Evolutionary conservation across 2,113 vertebrate genomes (phyloP), one percentile per base, ranked within the genome.

Genomic region (Corythoichthys intestinalis): DNA sequence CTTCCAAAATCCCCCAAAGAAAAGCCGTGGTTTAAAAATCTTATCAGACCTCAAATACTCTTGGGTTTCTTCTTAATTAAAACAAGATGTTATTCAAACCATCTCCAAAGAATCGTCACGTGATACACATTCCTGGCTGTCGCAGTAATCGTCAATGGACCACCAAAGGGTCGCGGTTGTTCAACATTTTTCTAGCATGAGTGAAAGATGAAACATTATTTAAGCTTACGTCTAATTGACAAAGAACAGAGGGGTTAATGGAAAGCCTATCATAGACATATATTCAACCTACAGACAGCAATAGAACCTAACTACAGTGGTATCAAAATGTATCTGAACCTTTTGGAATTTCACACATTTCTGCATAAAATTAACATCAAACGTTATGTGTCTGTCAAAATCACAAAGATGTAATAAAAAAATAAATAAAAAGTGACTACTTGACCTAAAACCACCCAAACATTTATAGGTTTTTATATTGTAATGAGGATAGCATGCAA

Each of bases 71-170:
- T 28, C 0, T 56, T 28, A 12, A 56, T 56, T 56, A 4, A 56
- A 56, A 56, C 53, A 56, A 56, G 53, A 56, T 56, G 53, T 56
- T 56, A n/a, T 28, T 56, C 53, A 34, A 56, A 11, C 20, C 20
- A 56, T 28, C 53, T 56, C 53, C 53, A 56, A 56, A 56, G 53
- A 56, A 12, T 56, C 34, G 53, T 56, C 53, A 56, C 53, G 53
- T 56, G 53, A 56, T 28, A 3, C 53, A 34, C 53, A 56, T 56
- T 56, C 53, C 53, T 56, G 53, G 53, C 4, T 1, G 53, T 56
- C 53, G 10, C 20, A 56, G 53, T 56, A 34, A 56, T 56, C 10
- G 53, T 34, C 53, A 4, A 56, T 11, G 12, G 53, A 56, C 53
- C 53, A 56, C 20, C 53, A 56, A 56, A 12, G 53, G 53, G 9